Percentiles rank a stretch among this genome's conserved stretches.
These are phyloP conservation scores for Dendroctonus ponderosae DNA, from an alignment of 1,140 invertebrate genomes.

Conservation along the genomic window DNA sequence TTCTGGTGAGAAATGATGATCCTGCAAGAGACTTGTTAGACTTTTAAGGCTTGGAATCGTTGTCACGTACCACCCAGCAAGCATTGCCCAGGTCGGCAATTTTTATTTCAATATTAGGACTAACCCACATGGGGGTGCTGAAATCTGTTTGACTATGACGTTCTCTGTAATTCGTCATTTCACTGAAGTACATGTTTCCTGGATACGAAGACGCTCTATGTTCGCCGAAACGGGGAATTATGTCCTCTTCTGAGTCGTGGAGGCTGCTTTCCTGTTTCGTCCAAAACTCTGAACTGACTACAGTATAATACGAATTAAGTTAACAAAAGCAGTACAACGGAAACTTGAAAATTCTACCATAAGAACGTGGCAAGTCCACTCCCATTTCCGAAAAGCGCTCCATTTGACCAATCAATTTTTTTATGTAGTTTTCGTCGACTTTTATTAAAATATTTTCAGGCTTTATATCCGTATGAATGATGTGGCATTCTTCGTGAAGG, in stretches of 20 bases:
- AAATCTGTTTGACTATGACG: conserved; percentile 33
- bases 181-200: conserved; percentile 34
- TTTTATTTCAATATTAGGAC: conserved; percentile 85
- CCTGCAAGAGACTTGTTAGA: conserved; percentile 44
- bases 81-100: conserved; percentile 99
- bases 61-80: conserved; percentile 83
- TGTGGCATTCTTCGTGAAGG: conserved; percentile 94
- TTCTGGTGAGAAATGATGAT: conserved; percentile 80
- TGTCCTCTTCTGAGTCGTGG: conserved; percentile 30
- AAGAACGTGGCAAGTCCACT: conserved; percentile 80
- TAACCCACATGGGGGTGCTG: conserved; percentile 58
- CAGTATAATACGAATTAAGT: conserved; percentile 14
- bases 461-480: conserved; percentile 99
- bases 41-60: too few species aligned
- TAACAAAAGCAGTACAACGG: background rate
- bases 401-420: conserved; percentile 70
- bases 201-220: conserved; percentile 39
- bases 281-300: conserved; percentile 39
- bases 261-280: conserved; percentile 25
- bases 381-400: conserved; percentile 60
- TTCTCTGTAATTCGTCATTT: conserved; percentile 37
- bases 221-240: conserved; percentile 26
- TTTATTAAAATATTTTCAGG: conserved; percentile 98
- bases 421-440: conserved; percentile 80
- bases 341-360: conserved; percentile 59